phyloP scores from a whole-genome alignment of 2,113 vertebrate species.

The Trematocara nigrifrons region DNA sequence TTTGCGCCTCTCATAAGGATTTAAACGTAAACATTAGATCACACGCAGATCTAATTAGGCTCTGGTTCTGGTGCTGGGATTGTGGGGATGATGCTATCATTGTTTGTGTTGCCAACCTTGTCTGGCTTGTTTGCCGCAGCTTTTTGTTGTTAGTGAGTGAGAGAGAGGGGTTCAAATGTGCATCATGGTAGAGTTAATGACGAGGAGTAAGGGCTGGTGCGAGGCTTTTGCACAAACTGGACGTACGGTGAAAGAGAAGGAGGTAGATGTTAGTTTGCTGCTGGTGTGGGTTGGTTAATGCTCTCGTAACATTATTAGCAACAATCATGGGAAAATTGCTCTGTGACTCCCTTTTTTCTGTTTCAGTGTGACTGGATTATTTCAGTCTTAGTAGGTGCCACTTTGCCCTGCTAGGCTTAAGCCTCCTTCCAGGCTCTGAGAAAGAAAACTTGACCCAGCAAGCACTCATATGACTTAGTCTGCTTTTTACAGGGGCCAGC shows the following conservation, averaged over 20 bases:
- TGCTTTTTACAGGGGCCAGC: neutral
- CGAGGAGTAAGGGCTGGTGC: neutral
- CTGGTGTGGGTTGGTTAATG: neutral
- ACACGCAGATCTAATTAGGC: slow-evolving; percentile 17
- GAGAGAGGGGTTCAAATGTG: neutral
- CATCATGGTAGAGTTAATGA: slow-evolving; percentile 3
- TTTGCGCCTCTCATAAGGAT: slow-evolving; percentile 14
- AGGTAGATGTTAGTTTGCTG: neutral
- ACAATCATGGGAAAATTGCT: neutral
- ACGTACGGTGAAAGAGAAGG: neutral
- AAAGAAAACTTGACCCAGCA: neutral
- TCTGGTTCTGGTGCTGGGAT: neutral
- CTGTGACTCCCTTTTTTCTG: neutral
- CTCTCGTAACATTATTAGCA: neutral
- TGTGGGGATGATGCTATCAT: neutral
- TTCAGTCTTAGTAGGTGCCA: neutral
- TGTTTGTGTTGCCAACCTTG: slow-evolving; percentile 18
- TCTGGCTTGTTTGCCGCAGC: neutral
- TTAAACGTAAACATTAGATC: slow-evolving; percentile 22
- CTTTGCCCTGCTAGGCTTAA: neutral
- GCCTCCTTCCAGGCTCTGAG: neutral
- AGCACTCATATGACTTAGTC: neutral
- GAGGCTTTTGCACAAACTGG: neutral
- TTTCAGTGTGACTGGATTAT: neutral
- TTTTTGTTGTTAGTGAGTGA: neutral